These are phyloP conservation scores for Channa striata DNA, from an alignment of 2,797 vertebrate genomes.

Conservation along the genomic window DNA sequence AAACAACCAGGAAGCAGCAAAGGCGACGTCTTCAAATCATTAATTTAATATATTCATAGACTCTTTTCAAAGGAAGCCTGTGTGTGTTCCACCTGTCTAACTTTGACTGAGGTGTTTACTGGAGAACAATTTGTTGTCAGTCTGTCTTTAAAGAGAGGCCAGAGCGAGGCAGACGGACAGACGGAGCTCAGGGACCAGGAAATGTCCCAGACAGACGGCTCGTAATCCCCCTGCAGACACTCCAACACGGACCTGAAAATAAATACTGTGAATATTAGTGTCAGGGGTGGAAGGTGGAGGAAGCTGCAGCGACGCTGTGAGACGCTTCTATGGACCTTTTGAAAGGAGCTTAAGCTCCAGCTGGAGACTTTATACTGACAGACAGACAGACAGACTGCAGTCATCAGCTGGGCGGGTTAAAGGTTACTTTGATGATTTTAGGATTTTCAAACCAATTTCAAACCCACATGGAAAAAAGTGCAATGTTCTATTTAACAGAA, in stretches of 20 bases:
- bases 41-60: no score
- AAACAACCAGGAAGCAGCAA: no score
- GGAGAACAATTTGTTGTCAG: conserved; percentile 17
- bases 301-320: not conserved
- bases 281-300: not conserved
- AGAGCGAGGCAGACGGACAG: conserved; percentile 15
- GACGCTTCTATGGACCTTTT: conserved; percentile 1
- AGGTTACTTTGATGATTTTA: no score
- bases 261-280: conserved; percentile 1
- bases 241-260: not conserved
- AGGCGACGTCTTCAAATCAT: no score
- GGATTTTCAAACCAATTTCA: no score
- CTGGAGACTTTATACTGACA: no score
- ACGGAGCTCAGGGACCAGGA: conserved; percentile 12
- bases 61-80: no score
- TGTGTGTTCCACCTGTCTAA: not conserved
- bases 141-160: conserved; percentile 16
- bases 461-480: no score
- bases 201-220: conserved; percentile 29
- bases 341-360: no score
- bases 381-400: no score
- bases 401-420: no score
- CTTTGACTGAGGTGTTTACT: conserved; percentile 13
- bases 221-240: conserved; percentile 24
- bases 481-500: no score